Conservation (phyloP, 2,888 invertebrate genomes). For the Marronus borbonicus region DNA sequence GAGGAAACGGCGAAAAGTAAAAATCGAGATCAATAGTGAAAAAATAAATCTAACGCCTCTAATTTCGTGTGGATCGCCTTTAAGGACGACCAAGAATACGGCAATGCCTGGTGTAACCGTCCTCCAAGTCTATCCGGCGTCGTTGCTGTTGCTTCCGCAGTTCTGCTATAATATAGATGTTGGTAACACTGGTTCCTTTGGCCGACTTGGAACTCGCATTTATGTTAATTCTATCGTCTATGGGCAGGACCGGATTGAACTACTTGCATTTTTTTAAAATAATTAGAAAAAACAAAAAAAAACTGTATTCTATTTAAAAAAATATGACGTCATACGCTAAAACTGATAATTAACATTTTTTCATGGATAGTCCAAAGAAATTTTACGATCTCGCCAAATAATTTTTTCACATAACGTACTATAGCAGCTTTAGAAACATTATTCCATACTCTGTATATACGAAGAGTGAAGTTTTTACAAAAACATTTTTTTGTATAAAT, state of each 20-base stretch:
- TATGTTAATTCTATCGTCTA: slow-evolving; percentile 18
- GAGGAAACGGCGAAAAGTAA: neutral
- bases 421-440: no score
- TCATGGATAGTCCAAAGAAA: no score
- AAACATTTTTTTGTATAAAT: no score
- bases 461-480: no score
- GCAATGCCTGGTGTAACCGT: neutral
- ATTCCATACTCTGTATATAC: no score
- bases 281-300: no score
- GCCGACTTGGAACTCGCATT: slow-evolving; percentile 1
- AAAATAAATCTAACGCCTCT: neutral
- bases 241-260: slow-evolving; percentile 7
- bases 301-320: neutral
- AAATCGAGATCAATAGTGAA: no score
- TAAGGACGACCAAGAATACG: neutral
- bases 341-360: no score
- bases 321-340: no score
- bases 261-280: neutral
- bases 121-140: neutral
- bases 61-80: neutral
- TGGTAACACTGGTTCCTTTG: neutral
- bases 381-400: no score
- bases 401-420: no score
- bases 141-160: slow-evolving; percentile 1
- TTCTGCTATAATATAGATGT: neutral